A percentile compares a stretch with the other conserved stretches of the same genome.
phyloP scores from a whole-genome alignment of 2,888 invertebrate species.

The Saturnia pavonia region DNA sequence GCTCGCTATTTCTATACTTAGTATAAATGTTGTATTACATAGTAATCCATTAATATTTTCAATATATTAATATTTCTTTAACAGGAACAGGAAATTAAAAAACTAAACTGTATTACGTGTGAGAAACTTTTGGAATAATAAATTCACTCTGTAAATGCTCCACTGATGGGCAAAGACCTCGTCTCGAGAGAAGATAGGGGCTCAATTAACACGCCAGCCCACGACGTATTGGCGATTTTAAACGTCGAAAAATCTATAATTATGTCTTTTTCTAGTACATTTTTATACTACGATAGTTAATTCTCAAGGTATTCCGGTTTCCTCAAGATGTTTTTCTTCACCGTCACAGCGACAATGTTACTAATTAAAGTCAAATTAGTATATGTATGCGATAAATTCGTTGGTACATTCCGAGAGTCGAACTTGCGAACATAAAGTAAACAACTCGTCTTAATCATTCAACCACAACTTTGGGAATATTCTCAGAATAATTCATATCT shows the following conservation, averaged over 20 bases:
- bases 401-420: background rate
- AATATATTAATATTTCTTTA: too few species aligned
- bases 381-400: background rate
- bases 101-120: too few species aligned
- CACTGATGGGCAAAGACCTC: too few species aligned
- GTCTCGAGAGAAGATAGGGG: too few species aligned
- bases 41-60: too few species aligned
- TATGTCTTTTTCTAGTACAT: background rate
- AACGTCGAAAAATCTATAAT: background rate
- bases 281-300: background rate
- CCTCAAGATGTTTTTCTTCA: background rate
- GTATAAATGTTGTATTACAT: too few species aligned
- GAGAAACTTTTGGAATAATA: too few species aligned
- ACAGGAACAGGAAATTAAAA: too few species aligned
- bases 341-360: background rate
- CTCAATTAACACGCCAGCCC: too few species aligned
- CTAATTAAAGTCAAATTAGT: background rate
- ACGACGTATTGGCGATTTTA: too few species aligned
- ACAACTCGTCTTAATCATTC: background rate
- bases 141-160: too few species aligned
- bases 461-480: background rate
- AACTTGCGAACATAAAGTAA: background rate
- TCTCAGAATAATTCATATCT: background rate
- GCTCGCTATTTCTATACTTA: too few species aligned
- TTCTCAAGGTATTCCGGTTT: background rate